phyloP scores from a whole-genome alignment of 2,888 invertebrate genomes.

The Nasonia oneida region DNA sequence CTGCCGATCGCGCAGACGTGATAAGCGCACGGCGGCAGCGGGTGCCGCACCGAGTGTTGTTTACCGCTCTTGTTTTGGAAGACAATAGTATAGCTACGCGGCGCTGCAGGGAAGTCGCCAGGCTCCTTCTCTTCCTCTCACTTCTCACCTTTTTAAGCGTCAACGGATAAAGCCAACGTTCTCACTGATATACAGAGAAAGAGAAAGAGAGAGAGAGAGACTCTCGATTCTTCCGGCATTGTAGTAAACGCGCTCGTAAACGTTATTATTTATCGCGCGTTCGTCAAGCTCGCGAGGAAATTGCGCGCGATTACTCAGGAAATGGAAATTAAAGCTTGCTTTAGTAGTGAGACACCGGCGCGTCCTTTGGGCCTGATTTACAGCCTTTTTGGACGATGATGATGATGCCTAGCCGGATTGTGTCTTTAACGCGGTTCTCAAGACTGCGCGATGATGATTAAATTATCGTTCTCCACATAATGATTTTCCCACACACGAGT shows the following conservation, averaged over 20 bases:
- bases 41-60: background rate
- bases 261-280: constrained; percentile 53
- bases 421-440: constrained; percentile 7
- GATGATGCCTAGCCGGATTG: constrained; percentile 31
- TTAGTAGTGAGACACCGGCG: background rate
- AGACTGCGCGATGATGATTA: background rate
- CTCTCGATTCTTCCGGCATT: constrained; percentile 21
- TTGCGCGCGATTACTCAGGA: constrained; percentile 44
- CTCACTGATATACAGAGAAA: background rate
- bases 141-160: constrained; percentile 41
- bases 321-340: constrained; percentile 49
- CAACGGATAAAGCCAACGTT: constrained; percentile 13
- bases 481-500: background rate
- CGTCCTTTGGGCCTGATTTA: constrained; percentile 38
- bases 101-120: background rate
- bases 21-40: background rate
- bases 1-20: constrained; percentile 34
- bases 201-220: background rate
- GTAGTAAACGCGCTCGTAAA: constrained; percentile 47
- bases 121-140: constrained; percentile 1
- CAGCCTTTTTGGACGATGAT: constrained; percentile 9
- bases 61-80: constrained; percentile 51
- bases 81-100: constrained; percentile 31
- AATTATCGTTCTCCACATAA: background rate
- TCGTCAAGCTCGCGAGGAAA: constrained; percentile 28